A percentile compares a stretch with the other conserved stretches of the same genome.
Evolutionary conservation across 2,797 vertebrate genomes (phyloP).

Genomic region (Notoglanidium macrostoma): DNA sequence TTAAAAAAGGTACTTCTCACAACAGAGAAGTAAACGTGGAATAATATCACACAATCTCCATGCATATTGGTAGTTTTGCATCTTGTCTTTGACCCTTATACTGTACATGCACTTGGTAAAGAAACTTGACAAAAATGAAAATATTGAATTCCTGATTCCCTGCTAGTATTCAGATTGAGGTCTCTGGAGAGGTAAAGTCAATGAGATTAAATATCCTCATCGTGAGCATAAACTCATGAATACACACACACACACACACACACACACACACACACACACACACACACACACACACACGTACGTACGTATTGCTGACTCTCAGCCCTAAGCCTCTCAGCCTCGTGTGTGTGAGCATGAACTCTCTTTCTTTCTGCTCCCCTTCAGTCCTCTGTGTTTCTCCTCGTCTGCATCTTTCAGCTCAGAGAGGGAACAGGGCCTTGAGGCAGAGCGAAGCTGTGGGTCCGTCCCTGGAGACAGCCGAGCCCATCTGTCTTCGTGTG

Average conservation of each 20-base stretch:
- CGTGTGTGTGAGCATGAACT: slow-evolving; percentile 19
- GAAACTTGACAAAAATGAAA: slow-evolving; percentile 14
- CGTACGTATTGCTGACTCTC: slow-evolving; percentile 72
- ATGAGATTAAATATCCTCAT: slow-evolving; percentile 79
- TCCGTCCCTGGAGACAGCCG: slow-evolving; percentile 80
- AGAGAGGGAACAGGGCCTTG: slow-evolving; percentile 76
- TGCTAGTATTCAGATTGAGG: not conserved
- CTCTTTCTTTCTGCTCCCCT: slow-evolving; percentile 2
- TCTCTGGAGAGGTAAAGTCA: slow-evolving; percentile 75
- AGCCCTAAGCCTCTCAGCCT: slow-evolving; percentile 68
- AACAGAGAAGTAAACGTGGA: not conserved
- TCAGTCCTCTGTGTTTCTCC: slow-evolving; percentile 37
- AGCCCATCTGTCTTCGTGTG: slow-evolving; percentile 88
- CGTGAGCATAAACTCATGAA: slow-evolving; percentile 55
- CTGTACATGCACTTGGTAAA: not conserved
- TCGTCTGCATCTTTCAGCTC: slow-evolving; percentile 47
- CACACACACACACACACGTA: slow-evolving; percentile 49
- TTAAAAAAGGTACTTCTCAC: not conserved
- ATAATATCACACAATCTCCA: not conserved
- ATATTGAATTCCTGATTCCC: not conserved
- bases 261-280: slow-evolving; percentile 55
- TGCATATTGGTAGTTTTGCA: not conserved
- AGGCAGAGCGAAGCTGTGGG: slow-evolving; percentile 82
- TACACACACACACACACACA: slow-evolving; percentile 2
- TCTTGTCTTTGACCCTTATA: not conserved